Evolutionary conservation across 2,797 vertebrate species (phyloP).

Genomic region (Protosalanx chinensis): DNA sequence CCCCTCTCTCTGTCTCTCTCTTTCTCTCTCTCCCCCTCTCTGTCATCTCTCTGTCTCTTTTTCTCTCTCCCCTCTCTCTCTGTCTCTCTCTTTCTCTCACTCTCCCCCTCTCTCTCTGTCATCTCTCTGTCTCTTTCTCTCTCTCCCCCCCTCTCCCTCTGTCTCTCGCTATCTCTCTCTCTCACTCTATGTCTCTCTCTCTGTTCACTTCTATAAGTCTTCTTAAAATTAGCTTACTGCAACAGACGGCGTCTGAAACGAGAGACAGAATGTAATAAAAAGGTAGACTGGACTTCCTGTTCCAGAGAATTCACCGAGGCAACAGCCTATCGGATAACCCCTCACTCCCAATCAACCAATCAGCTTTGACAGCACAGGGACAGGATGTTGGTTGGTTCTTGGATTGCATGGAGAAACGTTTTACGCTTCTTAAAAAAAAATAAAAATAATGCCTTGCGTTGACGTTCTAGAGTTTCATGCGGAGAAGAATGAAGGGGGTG

Average conservation of each 20-base stretch:
- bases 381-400: constrained; percentile 37
- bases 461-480: constrained; percentile 42
- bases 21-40: too few relatives aligned
- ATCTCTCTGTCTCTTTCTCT: too few relatives aligned
- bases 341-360: constrained; percentile 32
- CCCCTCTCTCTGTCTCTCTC: too few relatives aligned
- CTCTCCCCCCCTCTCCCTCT: too few relatives aligned
- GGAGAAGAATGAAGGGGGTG: constrained; percentile 25
- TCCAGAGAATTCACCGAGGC: background rate
- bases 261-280: background rate
- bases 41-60: too few relatives aligned
- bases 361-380: constrained; percentile 22
- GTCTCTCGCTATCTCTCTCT: too few relatives aligned
- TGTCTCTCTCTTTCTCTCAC: too few relatives aligned
- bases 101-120: too few relatives aligned
- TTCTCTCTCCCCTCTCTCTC: too few relatives aligned
- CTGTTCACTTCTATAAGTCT: background rate
- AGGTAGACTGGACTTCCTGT: background rate
- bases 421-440: constrained; percentile 36
- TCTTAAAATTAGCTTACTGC: too few relatives aligned
- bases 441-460: constrained; percentile 9
- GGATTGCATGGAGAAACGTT: constrained; percentile 48
- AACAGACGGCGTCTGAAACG: too few relatives aligned
- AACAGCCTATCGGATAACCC: constrained; percentile 29
- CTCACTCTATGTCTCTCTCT: too few relatives aligned